These are phyloP conservation scores for Poecilia velifera DNA, from an alignment of 2,797 vertebrate genomes.

Conservation along the genomic window DNA sequence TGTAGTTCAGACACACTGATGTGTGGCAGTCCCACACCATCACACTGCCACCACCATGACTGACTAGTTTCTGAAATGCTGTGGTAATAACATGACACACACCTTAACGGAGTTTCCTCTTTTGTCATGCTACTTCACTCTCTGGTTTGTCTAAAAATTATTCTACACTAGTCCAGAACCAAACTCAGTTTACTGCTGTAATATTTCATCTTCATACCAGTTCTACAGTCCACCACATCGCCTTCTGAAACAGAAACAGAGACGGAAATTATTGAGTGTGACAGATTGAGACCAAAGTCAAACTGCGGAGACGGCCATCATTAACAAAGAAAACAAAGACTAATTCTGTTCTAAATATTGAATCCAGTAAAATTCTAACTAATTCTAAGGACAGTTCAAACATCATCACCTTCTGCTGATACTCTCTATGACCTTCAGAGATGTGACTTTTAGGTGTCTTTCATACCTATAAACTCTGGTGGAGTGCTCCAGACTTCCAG, in stretches of 20 bases:
- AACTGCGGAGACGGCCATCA: neutral
- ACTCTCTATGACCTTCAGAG: neutral
- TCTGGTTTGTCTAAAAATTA: neutral
- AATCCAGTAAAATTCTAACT: neutral
- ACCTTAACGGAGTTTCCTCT: neutral
- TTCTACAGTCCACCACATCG: neutral
- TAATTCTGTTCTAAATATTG: neutral
- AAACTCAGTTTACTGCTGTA: neutral
- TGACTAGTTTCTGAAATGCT: neutral
- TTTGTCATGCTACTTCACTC: neutral
- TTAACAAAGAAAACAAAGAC: neutral
- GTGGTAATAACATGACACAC: neutral
- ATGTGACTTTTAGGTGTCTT: neutral
- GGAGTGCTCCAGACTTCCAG: conserved; percentile 69
- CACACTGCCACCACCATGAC: neutral
- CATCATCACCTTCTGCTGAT: neutral
- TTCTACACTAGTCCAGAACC: neutral
- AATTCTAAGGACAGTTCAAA: no score
- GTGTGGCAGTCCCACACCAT: neutral
- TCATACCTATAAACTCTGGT: conserved; percentile 49
- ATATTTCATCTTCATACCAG: conserved; percentile 45
- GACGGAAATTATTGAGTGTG: neutral
- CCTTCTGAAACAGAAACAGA: conserved; percentile 29
- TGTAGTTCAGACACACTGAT: neutral
- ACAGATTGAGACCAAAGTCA: neutral